Base-by-base conservation (phyloP, 1,140 invertebrate genomes). In the Microplitis mediator region DNA sequence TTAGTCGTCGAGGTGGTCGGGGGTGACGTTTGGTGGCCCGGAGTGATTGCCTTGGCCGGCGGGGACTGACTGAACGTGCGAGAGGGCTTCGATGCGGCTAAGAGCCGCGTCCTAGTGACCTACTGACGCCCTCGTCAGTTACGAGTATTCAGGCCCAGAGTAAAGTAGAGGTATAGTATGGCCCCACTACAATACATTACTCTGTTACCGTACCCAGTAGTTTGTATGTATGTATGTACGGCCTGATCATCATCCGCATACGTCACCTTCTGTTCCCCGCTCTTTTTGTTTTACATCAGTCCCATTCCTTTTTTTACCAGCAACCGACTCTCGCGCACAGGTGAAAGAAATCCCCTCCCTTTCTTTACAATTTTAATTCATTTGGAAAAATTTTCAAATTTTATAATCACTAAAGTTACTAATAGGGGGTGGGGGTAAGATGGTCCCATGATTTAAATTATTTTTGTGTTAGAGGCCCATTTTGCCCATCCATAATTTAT, bases 21-120 rank as follows among this genome's bases (percentile, higher is more conserved):
- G 52, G 60, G 31, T 68, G 60, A 71, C 11, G 56, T 66, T 52
- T 74, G 31, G 69, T 69, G 62, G 70, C 79, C 78, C 78, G 80
- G 77, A 80, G 77, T 82, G 80, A 79, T 79, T 82, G 79, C 81
- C 80, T 77, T 83, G 81, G 78, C 84, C 81, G 81, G 78, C 81
- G 81, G 77, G 78, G 77, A 81, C 77, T 78, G 81, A 83, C 80
- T 83, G 80, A 81, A 79, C 76, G 77, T 78, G 76, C 75, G 70
- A 78, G 75, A 77, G 74, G 78, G 74, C 66, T 77, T 81, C 76
- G 78, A 78, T 77, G 80, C 79, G 77, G 77, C 81, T 78, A 74
- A 71, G 79, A 82, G 81, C 80, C 81, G 77, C 80, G 86, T 85
- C 84, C 86, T 79, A 87, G 80, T 86, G 85, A 87, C 86, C 86